A percentile compares a stretch with the other conserved stretches of the same genome.
These are phyloP conservation scores for Hermodice carunculata DNA, from an alignment of 2,888 invertebrate species.

Conservation along the genomic window DNA sequence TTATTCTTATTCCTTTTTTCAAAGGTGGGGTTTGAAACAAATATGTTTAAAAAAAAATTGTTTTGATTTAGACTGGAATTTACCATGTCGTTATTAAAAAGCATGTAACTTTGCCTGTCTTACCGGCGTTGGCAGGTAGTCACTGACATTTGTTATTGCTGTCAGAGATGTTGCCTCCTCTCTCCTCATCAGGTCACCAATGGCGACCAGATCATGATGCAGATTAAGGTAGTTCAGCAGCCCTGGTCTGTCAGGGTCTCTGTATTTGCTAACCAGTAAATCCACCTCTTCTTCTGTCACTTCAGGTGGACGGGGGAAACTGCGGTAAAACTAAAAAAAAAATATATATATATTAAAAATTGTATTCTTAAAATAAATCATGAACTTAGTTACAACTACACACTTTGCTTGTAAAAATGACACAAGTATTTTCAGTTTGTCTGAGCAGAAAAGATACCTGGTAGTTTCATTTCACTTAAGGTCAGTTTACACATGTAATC, in stretches of 20 bases:
- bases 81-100: no score
- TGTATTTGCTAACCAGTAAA: conserved; percentile 64
- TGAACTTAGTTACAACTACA: no score
- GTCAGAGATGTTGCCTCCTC: background rate
- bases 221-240: conserved; percentile 68
- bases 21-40: no score
- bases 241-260: conserved; percentile 61
- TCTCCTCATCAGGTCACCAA: conserved; percentile 26
- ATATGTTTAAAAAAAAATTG: no score
- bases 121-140: conserved; percentile 21
- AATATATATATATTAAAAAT: no score
- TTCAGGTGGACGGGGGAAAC: conserved; percentile 66
- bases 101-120: background rate
- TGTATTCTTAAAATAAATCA: no score
- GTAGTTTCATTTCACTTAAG: background rate
- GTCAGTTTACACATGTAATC: background rate
- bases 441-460: background rate
- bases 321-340: conserved; percentile 65
- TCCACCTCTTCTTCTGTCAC: conserved; percentile 64
- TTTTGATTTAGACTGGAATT: no score
- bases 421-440: background rate
- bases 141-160: conserved; percentile 12
- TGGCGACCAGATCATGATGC: conserved; percentile 64
- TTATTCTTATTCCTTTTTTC: no score
- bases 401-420: no score